Conservation (phyloP, 2,888 invertebrate species). For the Heliconius sara region DNA sequence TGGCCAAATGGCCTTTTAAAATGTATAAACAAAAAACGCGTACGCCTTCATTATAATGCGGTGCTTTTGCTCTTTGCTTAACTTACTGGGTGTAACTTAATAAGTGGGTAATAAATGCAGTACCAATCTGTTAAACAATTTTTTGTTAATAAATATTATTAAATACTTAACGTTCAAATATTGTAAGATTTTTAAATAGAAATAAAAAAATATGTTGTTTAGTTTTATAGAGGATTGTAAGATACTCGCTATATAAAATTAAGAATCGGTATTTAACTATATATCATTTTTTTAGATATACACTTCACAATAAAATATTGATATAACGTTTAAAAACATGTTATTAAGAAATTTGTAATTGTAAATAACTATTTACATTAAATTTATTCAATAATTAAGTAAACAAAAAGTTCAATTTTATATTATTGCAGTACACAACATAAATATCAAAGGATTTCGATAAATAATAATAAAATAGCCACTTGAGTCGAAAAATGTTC, state of each 20-base stretch:
- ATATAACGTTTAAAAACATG: too few species aligned
- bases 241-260: too few species aligned
- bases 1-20: slow-evolving; percentile 41
- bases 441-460: neutral
- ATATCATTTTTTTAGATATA: too few species aligned
- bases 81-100: neutral
- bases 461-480: slow-evolving; percentile 15
- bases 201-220: too few species aligned
- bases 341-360: too few species aligned
- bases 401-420: neutral
- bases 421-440: neutral
- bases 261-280: too few species aligned
- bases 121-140: neutral
- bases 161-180: neutral
- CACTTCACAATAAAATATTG: too few species aligned
- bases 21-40: slow-evolving; percentile 32
- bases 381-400: too few species aligned
- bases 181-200: neutral
- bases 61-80: slow-evolving; percentile 13
- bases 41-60: slow-evolving; percentile 34
- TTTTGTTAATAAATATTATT: neutral
- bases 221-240: too few species aligned
- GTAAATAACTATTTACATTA: too few species aligned
- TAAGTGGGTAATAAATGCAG: neutral
- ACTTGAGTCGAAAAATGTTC: slow-evolving; percentile 7